These are phyloP conservation scores for Hippasteria phrygiana DNA, from an alignment of 53 echinoderm and acorn worm genomes.

Conservation along the genomic window DNA sequence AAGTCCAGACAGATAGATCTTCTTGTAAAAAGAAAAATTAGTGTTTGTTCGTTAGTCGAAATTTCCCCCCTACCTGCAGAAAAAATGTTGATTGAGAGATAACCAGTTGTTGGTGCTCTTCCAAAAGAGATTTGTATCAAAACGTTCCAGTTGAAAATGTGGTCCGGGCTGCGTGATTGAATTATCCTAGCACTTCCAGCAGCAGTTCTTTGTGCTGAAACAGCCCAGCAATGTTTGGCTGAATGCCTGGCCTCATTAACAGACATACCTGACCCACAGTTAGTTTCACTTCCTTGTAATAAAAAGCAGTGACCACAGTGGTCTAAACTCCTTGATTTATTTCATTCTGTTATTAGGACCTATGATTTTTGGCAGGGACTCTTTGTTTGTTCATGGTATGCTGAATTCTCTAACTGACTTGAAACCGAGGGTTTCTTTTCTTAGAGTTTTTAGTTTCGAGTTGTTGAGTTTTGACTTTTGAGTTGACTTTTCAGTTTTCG, in stretches of 20 bases:
- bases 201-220: neutral
- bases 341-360: neutral
- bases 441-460: too few relatives aligned
- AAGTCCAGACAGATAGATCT: too few relatives aligned
- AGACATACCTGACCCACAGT: neutral
- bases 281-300: neutral
- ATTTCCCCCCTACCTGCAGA: constrained; percentile 14
- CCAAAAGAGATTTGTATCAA: constrained; percentile 15
- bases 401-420: too few relatives aligned
- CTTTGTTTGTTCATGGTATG: too few relatives aligned
- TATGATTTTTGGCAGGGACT: too few relatives aligned
- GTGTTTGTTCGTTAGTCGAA: neutral
- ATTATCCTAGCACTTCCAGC: neutral
- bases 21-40: neutral
- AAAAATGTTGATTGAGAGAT: constrained; percentile 41
- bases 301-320: too few relatives aligned
- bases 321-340: neutral
- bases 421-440: too few relatives aligned
- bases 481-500: too few relatives aligned
- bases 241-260: too few relatives aligned
- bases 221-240: neutral
- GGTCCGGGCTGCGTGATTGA: neutral
- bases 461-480: too few relatives aligned
- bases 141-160: neutral
- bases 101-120: constrained; percentile 51